A percentile compares a stretch with the other conserved stretches of the same genome.
phyloP scores from a whole-genome alignment of 2,113 vertebrate species.

The Cololabis saira region DNA sequence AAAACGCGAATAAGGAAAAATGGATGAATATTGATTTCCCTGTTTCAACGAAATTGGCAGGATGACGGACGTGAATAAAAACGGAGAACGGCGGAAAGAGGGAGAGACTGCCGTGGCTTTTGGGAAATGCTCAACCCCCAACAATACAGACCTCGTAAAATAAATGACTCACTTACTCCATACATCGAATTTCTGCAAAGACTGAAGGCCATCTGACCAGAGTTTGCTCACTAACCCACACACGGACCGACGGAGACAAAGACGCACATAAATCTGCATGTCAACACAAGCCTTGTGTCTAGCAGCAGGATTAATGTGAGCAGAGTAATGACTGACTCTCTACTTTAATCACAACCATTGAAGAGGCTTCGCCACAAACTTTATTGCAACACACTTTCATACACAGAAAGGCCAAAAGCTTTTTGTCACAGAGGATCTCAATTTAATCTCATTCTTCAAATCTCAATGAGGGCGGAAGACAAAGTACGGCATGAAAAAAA shows the following conservation, averaged over 20 bases:
- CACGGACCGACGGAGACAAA: not conserved
- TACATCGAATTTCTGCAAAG: slow-evolving; percentile 32
- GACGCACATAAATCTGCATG: slow-evolving; percentile 41
- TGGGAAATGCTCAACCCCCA: slow-evolving; percentile 56
- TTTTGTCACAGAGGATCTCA: too few relatives aligned
- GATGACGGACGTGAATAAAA: slow-evolving; percentile 32
- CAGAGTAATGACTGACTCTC: slow-evolving; percentile 34
- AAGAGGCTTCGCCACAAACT: not conserved
- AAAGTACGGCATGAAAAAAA: too few relatives aligned
- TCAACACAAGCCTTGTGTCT: slow-evolving; percentile 41
- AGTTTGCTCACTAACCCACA: slow-evolving; percentile 29
- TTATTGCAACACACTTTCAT: slow-evolving; percentile 11
- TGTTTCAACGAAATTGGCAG: slow-evolving; percentile 54
- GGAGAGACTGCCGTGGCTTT: slow-evolving; percentile 9
- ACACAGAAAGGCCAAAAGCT: slow-evolving; percentile 5
- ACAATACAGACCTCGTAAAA: slow-evolving; percentile 63
- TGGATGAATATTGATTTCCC: slow-evolving; percentile 59
- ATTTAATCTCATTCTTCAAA: too few relatives aligned
- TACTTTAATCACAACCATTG: slow-evolving; percentile 28
- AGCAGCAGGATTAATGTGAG: slow-evolving; percentile 46
- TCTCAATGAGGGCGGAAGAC: too few relatives aligned
- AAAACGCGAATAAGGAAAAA: slow-evolving; percentile 32
- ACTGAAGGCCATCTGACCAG: slow-evolving; percentile 43
- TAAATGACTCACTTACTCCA: slow-evolving; percentile 64
- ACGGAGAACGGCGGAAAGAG: slow-evolving; percentile 17